Evolutionary conservation across 2,888 invertebrate species (phyloP), one percentile per base, ranked within the genome.

Genomic region (Reticulitermes lucifugus): DNA sequence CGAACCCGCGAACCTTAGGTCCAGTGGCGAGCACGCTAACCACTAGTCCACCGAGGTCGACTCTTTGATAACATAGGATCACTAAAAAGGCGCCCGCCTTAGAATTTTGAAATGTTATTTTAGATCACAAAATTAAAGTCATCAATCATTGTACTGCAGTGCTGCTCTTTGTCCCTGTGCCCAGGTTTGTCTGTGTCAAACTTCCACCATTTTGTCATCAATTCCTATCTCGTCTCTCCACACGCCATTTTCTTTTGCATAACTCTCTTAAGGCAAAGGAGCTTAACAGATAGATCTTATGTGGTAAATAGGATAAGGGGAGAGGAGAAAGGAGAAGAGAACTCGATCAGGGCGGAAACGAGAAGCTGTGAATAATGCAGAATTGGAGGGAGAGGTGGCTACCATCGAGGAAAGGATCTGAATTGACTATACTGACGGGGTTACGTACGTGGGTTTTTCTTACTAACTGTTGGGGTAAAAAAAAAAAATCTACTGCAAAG

Each of bases 401-500:
- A 51, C 79, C 46, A 83, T 75, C 29, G 41, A 84, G 71, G 29
- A 79, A 59, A 65, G 84, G 79, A 43, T 41, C 70, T 70, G 81
- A 81, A 81, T 70, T 81, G 81, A 70, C 65, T 65, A 41, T 35
- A 80, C 51, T 51, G 41, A 22, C 35, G 35, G 35, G n/a, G n/a
- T 65, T 41, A 51, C 35, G 81, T 60, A 81, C 43, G 70, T 21
- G 81, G 43, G 77, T 77, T 46, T n/a, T 22, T 46, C 77, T 77
- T 77, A 77, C 22, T 77, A 77, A 77, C 41, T 51, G 84, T 70
- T 43, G 84, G 85, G 43, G 73, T 51, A 73, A 60, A 80, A 71
- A 35, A 60, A 75, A 83, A 83, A 85, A 85, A 85, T 85, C 85
- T 71, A 85, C 79, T 83, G 85, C 79, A 83, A 85, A 85, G 85